A percentile compares a stretch with the other conserved stretches of the same genome.
phyloP scores from a whole-genome alignment of 2,888 invertebrate genomes.

The Mamestra brassicae region DNA sequence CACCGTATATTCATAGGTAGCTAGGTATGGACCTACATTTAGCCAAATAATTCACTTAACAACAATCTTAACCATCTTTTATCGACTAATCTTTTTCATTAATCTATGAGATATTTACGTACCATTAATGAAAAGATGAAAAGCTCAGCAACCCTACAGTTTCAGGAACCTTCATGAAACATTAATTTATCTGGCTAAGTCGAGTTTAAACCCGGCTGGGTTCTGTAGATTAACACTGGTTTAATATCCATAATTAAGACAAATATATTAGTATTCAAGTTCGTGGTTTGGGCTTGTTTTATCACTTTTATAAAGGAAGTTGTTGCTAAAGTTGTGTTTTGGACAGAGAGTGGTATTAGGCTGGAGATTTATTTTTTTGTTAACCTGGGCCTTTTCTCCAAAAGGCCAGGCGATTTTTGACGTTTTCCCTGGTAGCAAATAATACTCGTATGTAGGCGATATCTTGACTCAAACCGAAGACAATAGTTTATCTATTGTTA shows the following conservation, averaged over 20 bases:
- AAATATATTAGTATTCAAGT: conserved; percentile 54
- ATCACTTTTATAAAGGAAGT: conserved; percentile 14
- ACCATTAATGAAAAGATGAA: neutral
- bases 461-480: neutral
- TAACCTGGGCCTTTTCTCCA: neutral
- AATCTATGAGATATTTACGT: conserved; percentile 11
- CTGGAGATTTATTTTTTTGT: neutral
- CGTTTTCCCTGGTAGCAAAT: too few species aligned
- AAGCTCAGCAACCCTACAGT: conserved; percentile 36
- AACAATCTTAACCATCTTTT: neutral
- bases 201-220: conserved; percentile 52
- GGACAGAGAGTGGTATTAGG: neutral
- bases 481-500: neutral
- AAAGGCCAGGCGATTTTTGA: too few species aligned
- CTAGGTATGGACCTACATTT: too few species aligned
- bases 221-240: conserved; percentile 59
- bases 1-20: too few species aligned
- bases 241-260: conserved; percentile 56
- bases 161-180: conserved; percentile 57
- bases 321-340: conserved; percentile 1
- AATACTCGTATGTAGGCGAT: too few species aligned
- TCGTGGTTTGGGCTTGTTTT: conserved; percentile 29
- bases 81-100: neutral
- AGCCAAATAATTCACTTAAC: too few species aligned
- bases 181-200: conserved; percentile 60